These are phyloP conservation scores for Corythornis vintsioides DNA, from an alignment of 2,113 vertebrate genomes.

Conservation along the genomic window DNA sequence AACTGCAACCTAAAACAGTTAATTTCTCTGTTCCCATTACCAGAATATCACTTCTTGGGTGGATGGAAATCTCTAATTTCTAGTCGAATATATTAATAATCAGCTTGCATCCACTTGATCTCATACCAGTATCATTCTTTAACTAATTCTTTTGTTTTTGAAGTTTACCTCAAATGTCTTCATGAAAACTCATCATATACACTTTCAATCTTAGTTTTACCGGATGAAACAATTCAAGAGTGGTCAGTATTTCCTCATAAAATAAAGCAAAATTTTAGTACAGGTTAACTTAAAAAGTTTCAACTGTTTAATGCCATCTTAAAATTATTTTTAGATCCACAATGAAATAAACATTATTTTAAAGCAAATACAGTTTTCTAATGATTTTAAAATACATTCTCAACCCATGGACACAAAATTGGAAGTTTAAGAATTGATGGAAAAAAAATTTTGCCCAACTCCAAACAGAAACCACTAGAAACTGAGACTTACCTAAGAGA, in stretches of 20 bases:
- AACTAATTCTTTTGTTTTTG: neutral
- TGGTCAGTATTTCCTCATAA: neutral
- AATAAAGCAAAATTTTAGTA: neutral
- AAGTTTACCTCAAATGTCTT: neutral
- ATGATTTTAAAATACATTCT: neutral
- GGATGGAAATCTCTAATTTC: neutral
- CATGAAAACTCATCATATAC: neutral
- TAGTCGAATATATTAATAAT: conserved; percentile 3
- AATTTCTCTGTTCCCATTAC: neutral
- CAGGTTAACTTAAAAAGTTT: neutral
- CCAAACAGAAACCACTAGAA: neutral
- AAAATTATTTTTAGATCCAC: neutral
- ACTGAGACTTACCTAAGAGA: neutral
- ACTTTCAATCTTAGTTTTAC: neutral
- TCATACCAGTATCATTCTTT: neutral
- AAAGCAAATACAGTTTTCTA: neutral
- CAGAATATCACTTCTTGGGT: conserved; percentile 11
- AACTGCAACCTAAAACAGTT: neutral
- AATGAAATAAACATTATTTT: neutral
- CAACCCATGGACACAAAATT: neutral
- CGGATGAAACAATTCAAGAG: neutral
- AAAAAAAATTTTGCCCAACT: neutral
- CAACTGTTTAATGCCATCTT: neutral
- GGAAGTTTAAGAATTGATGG: neutral
- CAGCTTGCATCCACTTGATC: neutral